phyloP scores from a whole-genome alignment of 2,113 vertebrate species.

The Synchiropus splendidus region DNA sequence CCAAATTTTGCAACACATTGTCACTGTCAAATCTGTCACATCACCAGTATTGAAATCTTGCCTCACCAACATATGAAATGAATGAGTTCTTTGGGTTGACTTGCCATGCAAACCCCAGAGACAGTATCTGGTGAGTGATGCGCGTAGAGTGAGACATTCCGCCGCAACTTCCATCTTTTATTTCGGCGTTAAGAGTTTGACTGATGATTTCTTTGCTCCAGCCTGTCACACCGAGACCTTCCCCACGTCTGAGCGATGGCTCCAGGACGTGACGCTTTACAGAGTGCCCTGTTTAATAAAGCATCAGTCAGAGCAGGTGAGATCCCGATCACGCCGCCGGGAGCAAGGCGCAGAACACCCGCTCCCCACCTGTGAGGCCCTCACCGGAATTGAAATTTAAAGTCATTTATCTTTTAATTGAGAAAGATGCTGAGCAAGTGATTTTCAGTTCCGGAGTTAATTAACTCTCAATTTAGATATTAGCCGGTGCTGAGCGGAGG shows the following conservation, averaged over 20 bases:
- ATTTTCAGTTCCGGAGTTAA: too few species aligned
- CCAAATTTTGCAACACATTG: too few species aligned
- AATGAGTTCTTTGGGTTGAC: too few species aligned
- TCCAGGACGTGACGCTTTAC: not conserved
- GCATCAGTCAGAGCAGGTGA: slow-evolving; percentile 45
- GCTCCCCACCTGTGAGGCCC: slow-evolving; percentile 63
- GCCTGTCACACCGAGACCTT: not conserved
- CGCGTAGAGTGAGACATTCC: slow-evolving; percentile 29
- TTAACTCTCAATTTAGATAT: too few species aligned
- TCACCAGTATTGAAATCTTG: too few species aligned
- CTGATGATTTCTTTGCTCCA: slow-evolving; percentile 21
- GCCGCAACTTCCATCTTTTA: slow-evolving; percentile 15
- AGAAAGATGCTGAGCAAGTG: too few species aligned
- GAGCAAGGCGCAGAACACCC: slow-evolving; percentile 36
- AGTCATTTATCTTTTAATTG: too few species aligned
- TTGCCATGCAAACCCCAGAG: not conserved
- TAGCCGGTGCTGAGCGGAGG: too few species aligned
- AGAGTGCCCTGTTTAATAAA: slow-evolving; percentile 2
- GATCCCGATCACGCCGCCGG: slow-evolving; percentile 7
- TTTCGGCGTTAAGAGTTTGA: slow-evolving; percentile 43
- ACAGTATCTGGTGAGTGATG: slow-evolving; percentile 1
- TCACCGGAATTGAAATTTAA: slow-evolving; percentile 25
- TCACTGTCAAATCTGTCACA: too few species aligned
- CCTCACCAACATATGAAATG: too few species aligned
- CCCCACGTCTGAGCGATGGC: not conserved